Base-by-base conservation (phyloP, 2,797 vertebrate species). In the Tenualosa thibaudeaui region DNA sequence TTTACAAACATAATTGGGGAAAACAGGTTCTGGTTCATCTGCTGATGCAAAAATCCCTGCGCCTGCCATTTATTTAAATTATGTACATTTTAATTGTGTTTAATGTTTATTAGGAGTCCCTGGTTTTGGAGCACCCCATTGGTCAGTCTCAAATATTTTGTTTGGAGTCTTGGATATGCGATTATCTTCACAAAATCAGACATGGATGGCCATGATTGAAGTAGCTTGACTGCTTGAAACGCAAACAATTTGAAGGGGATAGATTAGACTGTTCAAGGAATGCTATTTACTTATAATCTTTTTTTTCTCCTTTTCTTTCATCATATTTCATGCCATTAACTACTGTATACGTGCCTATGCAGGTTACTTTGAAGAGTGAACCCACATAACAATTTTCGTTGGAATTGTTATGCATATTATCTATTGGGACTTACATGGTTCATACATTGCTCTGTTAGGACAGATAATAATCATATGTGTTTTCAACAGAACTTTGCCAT, bases 21-120 rank as follows among this genome's bases (percentile, higher is more conserved):
- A 95, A 94, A 96, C 94, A 95, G 93, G 94, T 95, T 95, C 94
- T 94, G 95, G 93, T 95, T 95, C 93, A 94, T 95, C 94, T 95
- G 93, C 83, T 87, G 88, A 88, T 89, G 85, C 84, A 85, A 86
- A 87, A 86, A 88, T 81, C 60, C 81, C 54, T 83, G 56, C 85
- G 83, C 83, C 84, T 82, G 82, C 86, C 86, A 88, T 90, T 90
- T 88, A 86, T 90, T 90, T 88, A 81, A 62, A 89, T 88, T 85
- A 87, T 87, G 81, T 82, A 85, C 78, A 31, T 84, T 85, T 90
- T 89, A 90, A 90, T 90, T 86, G 84, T 81, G 58, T 87, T 85
- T 86, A 86, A 89, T 88, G 82, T 84, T 87, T 46, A 68, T 83
- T 88, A 87, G 56, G 85, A 81, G 46, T 12, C 10, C 4, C 81